phyloP scores from a whole-genome alignment of 2,113 vertebrate genomes.

The Strix uralensis region DNA sequence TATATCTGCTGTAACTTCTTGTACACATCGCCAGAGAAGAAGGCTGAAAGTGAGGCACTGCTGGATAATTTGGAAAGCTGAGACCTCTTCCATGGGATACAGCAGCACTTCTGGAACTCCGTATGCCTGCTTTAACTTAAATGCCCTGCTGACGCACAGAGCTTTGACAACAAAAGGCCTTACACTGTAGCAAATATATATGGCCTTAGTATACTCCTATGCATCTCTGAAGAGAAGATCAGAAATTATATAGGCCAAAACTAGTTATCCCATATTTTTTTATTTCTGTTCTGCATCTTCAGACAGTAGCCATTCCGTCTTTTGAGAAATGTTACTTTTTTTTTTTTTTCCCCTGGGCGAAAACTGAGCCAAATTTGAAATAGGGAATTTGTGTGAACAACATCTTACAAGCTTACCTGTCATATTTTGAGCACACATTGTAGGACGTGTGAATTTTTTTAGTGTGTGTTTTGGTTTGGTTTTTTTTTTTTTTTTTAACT shows the following conservation, averaged over 20 bases:
- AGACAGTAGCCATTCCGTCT: background rate
- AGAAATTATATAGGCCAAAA: constrained; percentile 28
- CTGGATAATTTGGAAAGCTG: constrained; percentile 55
- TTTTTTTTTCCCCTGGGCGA: background rate
- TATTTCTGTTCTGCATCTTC: background rate
- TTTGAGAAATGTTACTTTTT: background rate
- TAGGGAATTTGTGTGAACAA: background rate
- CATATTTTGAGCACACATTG: background rate
- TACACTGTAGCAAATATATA: constrained; percentile 9
- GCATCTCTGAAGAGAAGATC: constrained; percentile 48
- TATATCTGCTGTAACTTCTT: constrained; percentile 98
- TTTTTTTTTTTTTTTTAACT: background rate
- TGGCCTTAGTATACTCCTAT: constrained; percentile 57
- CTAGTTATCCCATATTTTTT: background rate
- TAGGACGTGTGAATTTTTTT: background rate
- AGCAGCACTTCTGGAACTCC: constrained; percentile 17
- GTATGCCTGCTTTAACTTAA: background rate
- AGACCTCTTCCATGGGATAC: background rate
- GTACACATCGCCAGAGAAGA: constrained; percentile 87
- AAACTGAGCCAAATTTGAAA: constrained; percentile 33
- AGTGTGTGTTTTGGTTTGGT: background rate
- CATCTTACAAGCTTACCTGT: background rate
- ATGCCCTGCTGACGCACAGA: background rate
- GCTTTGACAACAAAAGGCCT: constrained; percentile 51
- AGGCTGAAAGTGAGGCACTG: constrained; percentile 51